Percentiles rank a stretch among this genome's conserved stretches.
phyloP scores from a whole-genome alignment of 2,113 vertebrate genomes.

The Oryzias celebensis region DNA sequence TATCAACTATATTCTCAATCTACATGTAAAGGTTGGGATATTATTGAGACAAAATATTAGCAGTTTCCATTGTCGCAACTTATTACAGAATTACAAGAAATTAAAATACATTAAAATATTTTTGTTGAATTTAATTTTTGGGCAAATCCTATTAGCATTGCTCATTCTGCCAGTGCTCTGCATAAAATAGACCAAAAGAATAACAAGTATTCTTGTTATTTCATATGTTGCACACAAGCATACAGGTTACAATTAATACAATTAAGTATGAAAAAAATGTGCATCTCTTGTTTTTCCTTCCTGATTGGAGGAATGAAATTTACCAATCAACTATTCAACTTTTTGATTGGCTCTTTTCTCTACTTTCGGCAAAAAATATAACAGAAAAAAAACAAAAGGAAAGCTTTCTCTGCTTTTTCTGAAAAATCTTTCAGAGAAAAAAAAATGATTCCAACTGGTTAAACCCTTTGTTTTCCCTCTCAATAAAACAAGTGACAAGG shows the following conservation, averaged over 20 bases:
- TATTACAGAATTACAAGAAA: no score
- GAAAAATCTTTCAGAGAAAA: conserved; percentile 95
- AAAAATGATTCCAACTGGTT: conserved; percentile 94
- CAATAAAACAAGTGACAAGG: conserved; percentile 96
- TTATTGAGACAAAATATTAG: no score
- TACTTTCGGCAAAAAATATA: conserved; percentile 81
- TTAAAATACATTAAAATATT: no score
- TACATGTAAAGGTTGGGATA: no score
- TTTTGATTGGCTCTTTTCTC: conserved; percentile 83
- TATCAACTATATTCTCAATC: no score
- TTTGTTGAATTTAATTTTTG: no score
- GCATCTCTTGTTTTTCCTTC: conserved; percentile 67
- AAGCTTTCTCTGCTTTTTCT: conserved; percentile 89
- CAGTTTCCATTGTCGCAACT: no score
- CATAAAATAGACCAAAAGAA: conserved; percentile 1
- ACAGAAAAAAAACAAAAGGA: conserved; percentile 86
- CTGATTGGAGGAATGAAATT: conserved; percentile 81
- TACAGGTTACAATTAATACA: background rate
- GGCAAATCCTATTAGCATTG: no score
- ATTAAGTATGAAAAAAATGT: conserved; percentile 45
- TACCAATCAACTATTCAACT: conserved; percentile 89
- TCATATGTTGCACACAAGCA: background rate
- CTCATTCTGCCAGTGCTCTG: background rate
- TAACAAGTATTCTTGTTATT: background rate
- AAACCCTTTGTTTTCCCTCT: conserved; percentile 99